Conservation (phyloP, 1,140 invertebrate genomes). For the Belonocnema kinseyi region DNA sequence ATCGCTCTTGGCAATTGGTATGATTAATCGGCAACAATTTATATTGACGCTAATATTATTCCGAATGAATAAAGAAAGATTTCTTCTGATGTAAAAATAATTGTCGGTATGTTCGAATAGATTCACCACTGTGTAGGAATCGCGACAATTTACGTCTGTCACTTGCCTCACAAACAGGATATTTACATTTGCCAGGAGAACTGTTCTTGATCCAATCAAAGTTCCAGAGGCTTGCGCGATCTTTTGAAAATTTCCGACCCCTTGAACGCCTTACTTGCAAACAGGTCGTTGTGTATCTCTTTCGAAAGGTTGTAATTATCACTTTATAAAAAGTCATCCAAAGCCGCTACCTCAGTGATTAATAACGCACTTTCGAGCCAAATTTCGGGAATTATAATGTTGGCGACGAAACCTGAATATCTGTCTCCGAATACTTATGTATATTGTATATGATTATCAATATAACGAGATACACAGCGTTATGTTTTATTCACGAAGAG, state of each 20-base stretch:
- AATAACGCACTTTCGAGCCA: background rate
- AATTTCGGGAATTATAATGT: conserved; percentile 8
- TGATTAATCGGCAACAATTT: too few relatives aligned
- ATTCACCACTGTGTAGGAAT: too few relatives aligned
- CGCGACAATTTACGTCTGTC: too few relatives aligned
- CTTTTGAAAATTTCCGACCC: background rate
- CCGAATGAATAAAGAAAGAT: too few relatives aligned
- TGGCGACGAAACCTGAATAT: background rate
- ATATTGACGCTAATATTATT: too few relatives aligned
- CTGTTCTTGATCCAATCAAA: conserved; percentile 55
- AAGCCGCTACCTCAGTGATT: background rate
- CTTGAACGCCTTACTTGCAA: too few relatives aligned
- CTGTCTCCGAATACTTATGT: background rate
- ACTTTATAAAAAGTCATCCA: background rate
- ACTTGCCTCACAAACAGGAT: background rate
- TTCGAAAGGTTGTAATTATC: too few relatives aligned
- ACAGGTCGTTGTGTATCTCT: too few relatives aligned
- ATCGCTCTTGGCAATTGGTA: too few relatives aligned
- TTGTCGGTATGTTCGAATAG: too few relatives aligned
- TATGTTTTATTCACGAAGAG: too few relatives aligned
- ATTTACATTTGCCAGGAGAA: conserved; percentile 24
- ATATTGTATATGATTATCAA: conserved; percentile 1
- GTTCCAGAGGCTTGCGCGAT: conserved; percentile 46
- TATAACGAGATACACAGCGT: background rate
- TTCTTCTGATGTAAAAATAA: too few relatives aligned